Evolutionary conservation across 2,888 invertebrate species (phyloP), one percentile per base, ranked within the genome.

Genomic region (Leistus spinibarbis): DNA sequence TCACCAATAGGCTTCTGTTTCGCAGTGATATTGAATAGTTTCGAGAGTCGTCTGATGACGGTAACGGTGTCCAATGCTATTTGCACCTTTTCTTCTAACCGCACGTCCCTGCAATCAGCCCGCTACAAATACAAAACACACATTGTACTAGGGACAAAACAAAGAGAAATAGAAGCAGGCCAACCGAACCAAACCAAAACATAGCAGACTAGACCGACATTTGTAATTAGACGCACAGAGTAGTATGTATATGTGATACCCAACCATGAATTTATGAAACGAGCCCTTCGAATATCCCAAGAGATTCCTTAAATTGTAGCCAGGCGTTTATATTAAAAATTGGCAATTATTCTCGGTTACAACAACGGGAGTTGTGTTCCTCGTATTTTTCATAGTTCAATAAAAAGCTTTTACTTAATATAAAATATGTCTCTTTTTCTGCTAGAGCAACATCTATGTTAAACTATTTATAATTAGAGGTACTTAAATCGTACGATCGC

Each of bases 1-100:
- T 77, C 78, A 85, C 85, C 84, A 80, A 82, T 78, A 10, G 84
- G 81, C 73, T 81, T 80, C 72, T 83, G 82, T 77, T 84, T 85
- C 20, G 79, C 80, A 3, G 80, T 81, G 7, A 85, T 79, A 69
- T 83, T 82, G 78, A 85, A 85, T n/a, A 82, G 78, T 76, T 84
- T 85, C 77, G 83, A 85, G 40, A 86, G 76, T 76, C 86, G 80
- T 69, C 86, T 79, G 53, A 86, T 81, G 7, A 81, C 81, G 13
- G 80, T 80, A 9, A 84, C 82, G 0, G 82, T 78, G 27, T 84
- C 82, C 78, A 84, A 76, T 5, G 83, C 76, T n/a, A 78, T 77
- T 20, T 82, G 80, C 1, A 86, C 80, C 5, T 83, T 80, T 16
- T 79, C 76, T 78, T 86, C 86, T 54, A 86, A 71, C 24, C 64